Percentiles rank a stretch among this genome's conserved stretches.
These are phyloP conservation scores for Xanthia icteritia DNA, from an alignment of 2,888 invertebrate genomes.

Conservation along the genomic window DNA sequence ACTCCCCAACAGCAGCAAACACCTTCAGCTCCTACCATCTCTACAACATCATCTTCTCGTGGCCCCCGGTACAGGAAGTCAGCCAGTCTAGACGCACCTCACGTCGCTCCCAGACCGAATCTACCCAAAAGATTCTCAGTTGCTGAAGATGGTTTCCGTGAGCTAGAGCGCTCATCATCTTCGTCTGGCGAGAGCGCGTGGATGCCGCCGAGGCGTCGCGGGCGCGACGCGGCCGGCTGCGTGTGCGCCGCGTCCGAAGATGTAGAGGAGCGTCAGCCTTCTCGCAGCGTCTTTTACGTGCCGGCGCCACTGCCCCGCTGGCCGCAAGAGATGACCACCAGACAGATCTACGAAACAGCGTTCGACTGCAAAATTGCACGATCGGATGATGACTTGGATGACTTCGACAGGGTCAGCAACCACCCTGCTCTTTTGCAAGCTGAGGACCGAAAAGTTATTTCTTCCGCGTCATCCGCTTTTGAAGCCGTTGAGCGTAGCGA, in stretches of 20 bases:
- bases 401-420: slow-evolving; percentile 95
- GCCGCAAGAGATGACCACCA: slow-evolving; percentile 91
- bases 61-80: slow-evolving; percentile 93
- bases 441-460: slow-evolving; percentile 86
- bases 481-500: slow-evolving; percentile 88
- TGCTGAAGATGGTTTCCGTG: slow-evolving; percentile 92
- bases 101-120: slow-evolving; percentile 91
- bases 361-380: slow-evolving; percentile 96
- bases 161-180: slow-evolving; percentile 89
- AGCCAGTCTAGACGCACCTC: slow-evolving; percentile 93
- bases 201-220: slow-evolving; percentile 94
- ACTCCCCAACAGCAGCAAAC: slow-evolving; percentile 83
- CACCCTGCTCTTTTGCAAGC: slow-evolving; percentile 93
- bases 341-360: slow-evolving; percentile 96
- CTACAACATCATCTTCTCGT: slow-evolving; percentile 85
- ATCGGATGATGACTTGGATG: slow-evolving; percentile 95
- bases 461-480: slow-evolving; percentile 88
- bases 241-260: slow-evolving; percentile 93
- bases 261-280: slow-evolving; percentile 92
- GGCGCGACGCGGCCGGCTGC: slow-evolving; percentile 93
- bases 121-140: slow-evolving; percentile 93
- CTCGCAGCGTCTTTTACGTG: slow-evolving; percentile 92
- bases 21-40: slow-evolving; percentile 88
- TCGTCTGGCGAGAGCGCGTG: slow-evolving; percentile 91
- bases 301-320: slow-evolving; percentile 92